Conservation (phyloP, 2,113 vertebrate species). For the Corythornis vintsioides region DNA sequence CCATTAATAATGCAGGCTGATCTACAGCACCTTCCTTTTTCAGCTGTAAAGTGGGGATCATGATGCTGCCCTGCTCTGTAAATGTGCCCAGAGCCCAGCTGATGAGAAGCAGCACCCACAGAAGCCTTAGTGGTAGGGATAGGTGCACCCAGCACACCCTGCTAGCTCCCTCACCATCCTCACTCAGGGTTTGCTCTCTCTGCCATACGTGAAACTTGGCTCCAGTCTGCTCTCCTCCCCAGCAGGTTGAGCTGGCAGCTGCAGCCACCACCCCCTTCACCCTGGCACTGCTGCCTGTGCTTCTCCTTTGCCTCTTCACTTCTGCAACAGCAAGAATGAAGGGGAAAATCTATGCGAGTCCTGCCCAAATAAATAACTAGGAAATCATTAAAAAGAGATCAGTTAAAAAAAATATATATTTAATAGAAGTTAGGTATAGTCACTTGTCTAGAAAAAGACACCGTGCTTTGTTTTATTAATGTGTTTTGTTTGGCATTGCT, state of each 20-base stretch:
- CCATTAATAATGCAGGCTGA: conserved; percentile 63
- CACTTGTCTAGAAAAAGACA: background rate
- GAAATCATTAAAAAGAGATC: background rate
- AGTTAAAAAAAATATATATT: background rate
- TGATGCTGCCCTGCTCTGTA: conserved; percentile 47
- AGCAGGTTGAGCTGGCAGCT: background rate
- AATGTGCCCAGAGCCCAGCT: conserved; percentile 40
- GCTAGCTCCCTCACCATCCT: background rate
- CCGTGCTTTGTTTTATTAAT: background rate
- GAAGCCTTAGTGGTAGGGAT: background rate
- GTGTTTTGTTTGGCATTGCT: background rate
- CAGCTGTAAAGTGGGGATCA: conserved; percentile 52
- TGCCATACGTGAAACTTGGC: background rate
- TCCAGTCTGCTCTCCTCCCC: background rate
- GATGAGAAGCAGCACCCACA: conserved; percentile 4
- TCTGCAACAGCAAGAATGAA: background rate
- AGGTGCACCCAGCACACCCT: background rate
- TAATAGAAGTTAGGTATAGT: background rate
- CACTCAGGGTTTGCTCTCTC: background rate
- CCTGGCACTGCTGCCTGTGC: background rate
- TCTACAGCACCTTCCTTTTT: conserved; percentile 57
- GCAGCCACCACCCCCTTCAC: background rate
- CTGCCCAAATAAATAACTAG: background rate
- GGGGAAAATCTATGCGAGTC: background rate
- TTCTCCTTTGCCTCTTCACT: background rate